phyloP scores from a whole-genome alignment of 2,113 vertebrate species.

The Eublepharis macularius region DNA sequence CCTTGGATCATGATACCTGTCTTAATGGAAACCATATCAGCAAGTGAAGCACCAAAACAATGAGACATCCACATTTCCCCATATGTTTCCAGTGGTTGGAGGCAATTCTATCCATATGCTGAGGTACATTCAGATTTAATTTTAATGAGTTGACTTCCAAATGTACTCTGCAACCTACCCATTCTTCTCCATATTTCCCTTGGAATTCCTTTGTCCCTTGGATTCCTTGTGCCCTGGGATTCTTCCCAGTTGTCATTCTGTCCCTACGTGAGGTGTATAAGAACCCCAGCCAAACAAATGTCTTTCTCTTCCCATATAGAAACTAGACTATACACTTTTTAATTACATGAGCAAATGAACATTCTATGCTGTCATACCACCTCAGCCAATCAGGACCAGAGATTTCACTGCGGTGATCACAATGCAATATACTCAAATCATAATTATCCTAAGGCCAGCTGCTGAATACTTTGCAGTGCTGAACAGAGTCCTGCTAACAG shows the following conservation, averaged over 20 bases:
- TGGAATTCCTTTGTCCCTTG: background rate
- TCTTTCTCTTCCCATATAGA: background rate
- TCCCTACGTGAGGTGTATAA: background rate
- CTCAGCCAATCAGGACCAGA: background rate
- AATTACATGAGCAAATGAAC: background rate
- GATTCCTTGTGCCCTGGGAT: background rate
- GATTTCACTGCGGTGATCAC: background rate
- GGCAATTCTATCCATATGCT: too few relatives aligned
- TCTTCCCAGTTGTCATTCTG: background rate
- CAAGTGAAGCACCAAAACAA: too few relatives aligned
- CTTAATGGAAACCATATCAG: too few relatives aligned
- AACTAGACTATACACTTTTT: background rate
- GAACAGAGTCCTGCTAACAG: slow-evolving; percentile 1
- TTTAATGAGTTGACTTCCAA: too few relatives aligned
- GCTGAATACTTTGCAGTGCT: background rate
- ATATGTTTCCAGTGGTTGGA: too few relatives aligned
- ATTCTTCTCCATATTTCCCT: background rate
- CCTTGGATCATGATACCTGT: too few relatives aligned
- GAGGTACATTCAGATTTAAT: too few relatives aligned
- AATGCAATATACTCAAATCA: background rate
- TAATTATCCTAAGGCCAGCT: background rate
- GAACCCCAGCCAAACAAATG: background rate
- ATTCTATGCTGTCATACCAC: background rate
- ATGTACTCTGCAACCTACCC: too few relatives aligned
- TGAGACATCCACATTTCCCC: too few relatives aligned